Conservation (phyloP, 2,888 invertebrate species). For the Globia sparganii region DNA sequence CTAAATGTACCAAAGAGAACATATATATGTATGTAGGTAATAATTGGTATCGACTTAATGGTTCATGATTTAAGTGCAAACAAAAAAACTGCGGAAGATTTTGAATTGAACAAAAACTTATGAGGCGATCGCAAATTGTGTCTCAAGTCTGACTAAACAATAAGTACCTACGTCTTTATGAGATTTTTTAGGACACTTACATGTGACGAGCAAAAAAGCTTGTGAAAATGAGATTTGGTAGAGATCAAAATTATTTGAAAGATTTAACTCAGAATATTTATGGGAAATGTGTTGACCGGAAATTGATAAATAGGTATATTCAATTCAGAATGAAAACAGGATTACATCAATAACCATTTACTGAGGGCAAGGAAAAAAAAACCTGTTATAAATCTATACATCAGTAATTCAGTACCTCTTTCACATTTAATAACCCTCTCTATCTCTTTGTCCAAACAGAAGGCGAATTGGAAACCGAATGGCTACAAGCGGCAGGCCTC, state of each 20-base stretch:
- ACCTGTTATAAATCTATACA: background rate
- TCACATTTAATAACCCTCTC: background rate
- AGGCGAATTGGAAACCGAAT: slow-evolving; percentile 94
- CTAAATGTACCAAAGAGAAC: background rate
- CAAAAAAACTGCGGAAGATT: slow-evolving; percentile 63
- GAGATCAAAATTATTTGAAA: background rate
- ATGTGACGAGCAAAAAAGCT: slow-evolving; percentile 14
- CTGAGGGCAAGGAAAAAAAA: background rate
- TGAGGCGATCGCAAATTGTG: slow-evolving; percentile 60
- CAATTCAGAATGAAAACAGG: background rate
- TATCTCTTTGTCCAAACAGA: slow-evolving; percentile 87
- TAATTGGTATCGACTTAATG: slow-evolving; percentile 51
- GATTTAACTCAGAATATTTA: background rate
- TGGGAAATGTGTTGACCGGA: background rate
- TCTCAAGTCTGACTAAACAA: slow-evolving; percentile 52
- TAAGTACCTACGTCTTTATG: slow-evolving; percentile 12
- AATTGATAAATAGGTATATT: background rate
- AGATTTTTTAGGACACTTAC: slow-evolving; percentile 33
- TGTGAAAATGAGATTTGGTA: background rate
- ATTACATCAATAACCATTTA: background rate
- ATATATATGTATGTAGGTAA: too few species aligned
- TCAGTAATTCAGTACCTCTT: background rate
- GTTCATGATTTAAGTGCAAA: slow-evolving; percentile 44
- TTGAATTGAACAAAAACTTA: slow-evolving; percentile 70
- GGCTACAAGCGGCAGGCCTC: slow-evolving; percentile 93